Base-by-base conservation (phyloP, 2,113 vertebrate species). In the Conger conger region DNA sequence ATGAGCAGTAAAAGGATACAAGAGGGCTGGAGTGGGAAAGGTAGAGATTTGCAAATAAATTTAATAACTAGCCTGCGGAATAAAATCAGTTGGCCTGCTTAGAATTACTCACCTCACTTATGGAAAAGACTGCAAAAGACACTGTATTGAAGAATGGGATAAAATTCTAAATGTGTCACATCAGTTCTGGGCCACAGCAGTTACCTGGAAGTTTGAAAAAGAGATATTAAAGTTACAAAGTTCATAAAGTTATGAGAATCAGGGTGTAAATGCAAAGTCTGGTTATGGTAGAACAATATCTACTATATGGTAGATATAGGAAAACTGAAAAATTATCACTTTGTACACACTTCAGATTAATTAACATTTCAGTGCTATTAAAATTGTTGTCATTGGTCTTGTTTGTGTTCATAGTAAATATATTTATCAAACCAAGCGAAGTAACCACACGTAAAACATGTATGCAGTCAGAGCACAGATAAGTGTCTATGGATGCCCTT, bases 21-120 rank as follows among this genome's bases (percentile, higher is more conserved):
- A 37, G 87, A 87, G 86, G 87, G 87, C 54, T 80, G 38, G 77
- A 40, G 87, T 81, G 89, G 85, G 88, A 86, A 87, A 86, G 85
- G 89, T 83, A 88, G 87, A 92, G 90, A 94, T 94, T 92, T 92
- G 91, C 91, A 93, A 94, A 93, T 92, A 94, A 94, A 94, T 95
- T 89, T 92, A 94, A 94, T 94, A 94, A 93, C 90, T 89, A 90
- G 91, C 89, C 91, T 77, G 89, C 86, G 92, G 88, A 93, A 93
- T 93, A 85, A 88, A 93, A 92, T 93, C 90, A 93, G 81, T 80
- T 81, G 27, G 45, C 73, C 13, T 37, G 45, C 45, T 30, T 30
- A 37, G 90, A 89, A 91, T 89, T 86, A 87, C 90, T 93, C 88
- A 91, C 91, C 88, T 93, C 90, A 86, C 86, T 91, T 89, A 86